Percentiles rank a stretch among this genome's conserved stretches.
Conservation (phyloP, 1,140 invertebrate species). For the Drosophila willistoni region DNA sequence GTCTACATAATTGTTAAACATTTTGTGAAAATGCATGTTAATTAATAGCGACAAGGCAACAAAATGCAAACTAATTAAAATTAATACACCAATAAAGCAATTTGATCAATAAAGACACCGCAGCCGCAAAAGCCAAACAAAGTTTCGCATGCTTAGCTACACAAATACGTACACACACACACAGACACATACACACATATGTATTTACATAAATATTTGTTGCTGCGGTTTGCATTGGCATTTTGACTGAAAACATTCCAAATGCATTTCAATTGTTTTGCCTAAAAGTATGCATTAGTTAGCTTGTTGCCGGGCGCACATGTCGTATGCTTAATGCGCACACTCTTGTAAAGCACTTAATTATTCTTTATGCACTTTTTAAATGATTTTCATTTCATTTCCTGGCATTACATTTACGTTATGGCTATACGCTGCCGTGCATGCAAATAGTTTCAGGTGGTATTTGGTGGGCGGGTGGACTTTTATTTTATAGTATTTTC, state of each 20-base stretch:
- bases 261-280: slow-evolving; percentile 30
- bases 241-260: slow-evolving; percentile 35
- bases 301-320: slow-evolving; percentile 3
- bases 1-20: slow-evolving; percentile 38
- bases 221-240: slow-evolving; percentile 38
- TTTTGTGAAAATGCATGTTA: slow-evolving; percentile 58
- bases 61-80: slow-evolving; percentile 67
- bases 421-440: slow-evolving; percentile 15
- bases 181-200: not conserved
- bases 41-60: slow-evolving; percentile 60
- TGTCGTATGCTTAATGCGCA: slow-evolving; percentile 46
- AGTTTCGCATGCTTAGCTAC: slow-evolving; percentile 10
- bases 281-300: slow-evolving; percentile 47
- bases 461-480: not conserved
- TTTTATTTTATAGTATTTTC: slow-evolving; percentile 19
- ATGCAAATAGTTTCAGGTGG: slow-evolving; percentile 60
- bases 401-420: slow-evolving; percentile 13
- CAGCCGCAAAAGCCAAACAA: slow-evolving; percentile 40
- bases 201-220: slow-evolving; percentile 30
- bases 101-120: slow-evolving; percentile 62
- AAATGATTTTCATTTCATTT: slow-evolving; percentile 53
- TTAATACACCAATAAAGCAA: slow-evolving; percentile 68
- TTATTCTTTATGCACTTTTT: slow-evolving; percentile 69
- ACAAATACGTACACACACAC: not conserved
- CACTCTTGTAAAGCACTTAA: slow-evolving; percentile 51